Evolutionary conservation across 1,140 invertebrate species (phyloP).

Genomic region (Leptinotarsa texana): DNA sequence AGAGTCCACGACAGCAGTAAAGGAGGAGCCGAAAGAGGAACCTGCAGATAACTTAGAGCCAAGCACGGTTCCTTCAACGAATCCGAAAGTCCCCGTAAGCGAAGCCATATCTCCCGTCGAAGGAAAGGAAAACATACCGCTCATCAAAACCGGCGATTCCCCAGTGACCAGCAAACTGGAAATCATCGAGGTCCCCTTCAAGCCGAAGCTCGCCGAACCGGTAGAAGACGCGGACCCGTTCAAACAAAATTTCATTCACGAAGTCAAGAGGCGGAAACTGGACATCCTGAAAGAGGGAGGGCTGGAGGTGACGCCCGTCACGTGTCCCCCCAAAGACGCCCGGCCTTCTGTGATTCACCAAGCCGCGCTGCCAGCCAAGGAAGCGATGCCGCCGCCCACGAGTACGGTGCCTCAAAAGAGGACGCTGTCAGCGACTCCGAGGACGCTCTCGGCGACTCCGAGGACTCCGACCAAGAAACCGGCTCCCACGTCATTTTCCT

Average conservation of each 20-base stretch:
- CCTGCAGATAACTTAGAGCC: conserved; percentile 36
- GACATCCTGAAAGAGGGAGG: conserved; percentile 75
- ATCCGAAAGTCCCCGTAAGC: conserved; percentile 44
- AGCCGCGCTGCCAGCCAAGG: conserved; percentile 21
- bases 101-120: conserved; percentile 57
- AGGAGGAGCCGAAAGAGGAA: not conserved
- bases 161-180: conserved; percentile 26
- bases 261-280: conserved; percentile 70
- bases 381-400: conserved; percentile 55
- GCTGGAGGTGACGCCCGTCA: conserved; percentile 70
- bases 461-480: conserved; percentile 29
- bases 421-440: conserved; percentile 26
- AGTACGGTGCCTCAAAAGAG: conserved; percentile 33
- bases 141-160: conserved; percentile 24
- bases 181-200: conserved; percentile 57
- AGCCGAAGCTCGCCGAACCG: conserved; percentile 66
- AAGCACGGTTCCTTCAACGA: conserved; percentile 33
- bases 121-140: conserved; percentile 64
- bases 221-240: conserved; percentile 59
- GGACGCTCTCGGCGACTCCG: conserved; percentile 30
- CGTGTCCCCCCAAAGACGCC: conserved; percentile 52
- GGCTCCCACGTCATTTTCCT: conserved; percentile 27
- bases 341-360: conserved; percentile 52
- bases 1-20: conserved; percentile 18
- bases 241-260: conserved; percentile 35